Percentiles rank a stretch among this genome's conserved stretches.
phyloP scores from a whole-genome alignment of 2,888 invertebrate species.

The Lumbricus terrestris region DNA sequence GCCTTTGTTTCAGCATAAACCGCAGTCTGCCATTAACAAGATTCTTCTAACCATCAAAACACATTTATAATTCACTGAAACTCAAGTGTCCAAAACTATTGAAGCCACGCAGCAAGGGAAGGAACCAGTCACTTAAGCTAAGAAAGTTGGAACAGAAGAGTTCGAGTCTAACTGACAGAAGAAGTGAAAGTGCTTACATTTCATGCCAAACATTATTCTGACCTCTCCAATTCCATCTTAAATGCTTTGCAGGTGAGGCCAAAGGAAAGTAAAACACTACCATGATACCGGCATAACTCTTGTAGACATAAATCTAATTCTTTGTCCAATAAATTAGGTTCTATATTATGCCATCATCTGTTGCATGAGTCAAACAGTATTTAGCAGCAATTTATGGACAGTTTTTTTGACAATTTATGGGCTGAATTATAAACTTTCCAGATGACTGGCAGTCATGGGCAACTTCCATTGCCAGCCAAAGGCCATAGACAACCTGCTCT shows the following conservation, averaged over 20 bases:
- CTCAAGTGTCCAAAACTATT: no score
- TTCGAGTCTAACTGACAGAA: no score
- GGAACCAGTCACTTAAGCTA: no score
- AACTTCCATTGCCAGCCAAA: neutral
- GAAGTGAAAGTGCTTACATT: no score
- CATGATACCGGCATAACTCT: neutral
- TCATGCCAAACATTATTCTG: no score
- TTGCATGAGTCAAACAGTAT: neutral
- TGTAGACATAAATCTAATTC: neutral
- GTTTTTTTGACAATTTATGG: neutral
- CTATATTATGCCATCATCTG: neutral
- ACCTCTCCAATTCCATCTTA: no score
- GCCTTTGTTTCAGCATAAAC: neutral
- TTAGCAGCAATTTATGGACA: neutral
- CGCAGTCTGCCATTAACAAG: neutral
- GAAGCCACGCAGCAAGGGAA: no score
- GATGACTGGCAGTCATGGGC: neutral
- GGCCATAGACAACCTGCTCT: neutral
- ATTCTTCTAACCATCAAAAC: neutral
- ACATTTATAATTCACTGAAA: neutral
- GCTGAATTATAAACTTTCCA: no score
- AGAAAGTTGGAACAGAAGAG: no score
- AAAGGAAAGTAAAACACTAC: neutral
- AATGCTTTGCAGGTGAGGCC: no score
- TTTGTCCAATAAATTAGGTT: no score